Evolutionary conservation across 2,888 invertebrate genomes (phyloP), one percentile per base, ranked within the genome.

Genomic region (Tupiocoris notatus): DNA sequence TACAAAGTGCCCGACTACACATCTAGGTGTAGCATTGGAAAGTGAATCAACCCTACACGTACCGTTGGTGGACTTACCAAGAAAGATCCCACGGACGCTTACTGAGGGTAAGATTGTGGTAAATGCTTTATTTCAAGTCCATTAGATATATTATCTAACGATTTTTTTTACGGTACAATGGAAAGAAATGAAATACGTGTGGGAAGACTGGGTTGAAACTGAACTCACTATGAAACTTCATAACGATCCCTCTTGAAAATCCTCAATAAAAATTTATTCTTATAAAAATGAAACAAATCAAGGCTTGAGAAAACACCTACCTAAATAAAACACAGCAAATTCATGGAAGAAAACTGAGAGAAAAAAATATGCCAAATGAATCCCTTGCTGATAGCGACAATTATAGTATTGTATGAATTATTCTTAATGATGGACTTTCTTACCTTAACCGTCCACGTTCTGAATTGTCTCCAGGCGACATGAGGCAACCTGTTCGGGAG

Each of bases 401-500:
- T 12, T 54, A 54, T 54, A 9, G 12, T 7, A 9, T 54, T 9
- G 9, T 12, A 54, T 9, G 9, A 9, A 54, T 9, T 54, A 7
- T 9, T 54, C 12, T 7, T 12, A 9, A 74, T 22, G 59, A 16
- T 56, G 9, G 9, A 67, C 22, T 63, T 77, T 20, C 54, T 78
- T 74, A 79, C 80, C 79, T 79, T 64, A 77, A 77, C 22, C 76
- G 77, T 18, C 77, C 78, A 9, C 78, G 77, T 6, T 73, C 75
- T 17, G 75, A 62, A n/a, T 39, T 39, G 62, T 79, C 79, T n/a
- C 77, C 78, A 56, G 79, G 75, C 23, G 78, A 78, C 25, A 77
- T 77, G 25, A 76, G 23, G 56, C 76, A 77, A 18, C 76, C 57
- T 21, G 66, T 77, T 54, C 76, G 76, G 22, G 80, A 77, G 68